Conservation (phyloP, 2,113 vertebrate species). For the Odontophorus gujanensis region DNA sequence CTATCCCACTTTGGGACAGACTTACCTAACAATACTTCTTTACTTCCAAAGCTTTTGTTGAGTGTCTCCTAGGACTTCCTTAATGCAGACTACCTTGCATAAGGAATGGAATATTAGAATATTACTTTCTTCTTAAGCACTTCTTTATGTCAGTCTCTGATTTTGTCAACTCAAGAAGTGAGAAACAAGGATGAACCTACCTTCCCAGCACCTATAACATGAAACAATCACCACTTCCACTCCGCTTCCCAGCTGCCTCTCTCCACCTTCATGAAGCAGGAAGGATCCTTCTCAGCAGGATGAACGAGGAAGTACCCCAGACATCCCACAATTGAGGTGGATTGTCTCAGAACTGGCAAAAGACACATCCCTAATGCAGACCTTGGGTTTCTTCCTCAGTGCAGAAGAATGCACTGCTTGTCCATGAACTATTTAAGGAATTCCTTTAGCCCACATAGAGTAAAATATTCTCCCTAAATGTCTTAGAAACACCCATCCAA, state of each 20-base stretch:
- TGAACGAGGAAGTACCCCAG: not conserved
- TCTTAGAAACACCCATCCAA: not conserved
- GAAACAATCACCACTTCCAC: not conserved
- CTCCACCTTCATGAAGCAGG: not conserved
- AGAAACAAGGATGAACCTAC: not conserved
- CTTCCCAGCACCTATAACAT: not conserved
- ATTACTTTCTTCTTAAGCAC: not conserved
- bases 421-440: not conserved
- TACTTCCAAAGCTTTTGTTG: not conserved
- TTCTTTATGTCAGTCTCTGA: not conserved
- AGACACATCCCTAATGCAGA: not conserved
- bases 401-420: accelerated
- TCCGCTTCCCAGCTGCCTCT: not conserved
- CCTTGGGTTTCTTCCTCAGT: not conserved
- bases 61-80: not conserved
- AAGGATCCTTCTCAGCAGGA: not conserved
- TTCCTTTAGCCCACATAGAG: not conserved
- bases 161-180: not conserved
- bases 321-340: not conserved
- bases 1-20: not conserved
- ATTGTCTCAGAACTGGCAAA: not conserved
- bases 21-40: not conserved
- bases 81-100: not conserved
- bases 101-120: not conserved
- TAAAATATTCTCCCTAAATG: not conserved